These are phyloP conservation scores for Blennius ocellaris DNA, from an alignment of 2,113 vertebrate genomes.

Conservation along the genomic window DNA sequence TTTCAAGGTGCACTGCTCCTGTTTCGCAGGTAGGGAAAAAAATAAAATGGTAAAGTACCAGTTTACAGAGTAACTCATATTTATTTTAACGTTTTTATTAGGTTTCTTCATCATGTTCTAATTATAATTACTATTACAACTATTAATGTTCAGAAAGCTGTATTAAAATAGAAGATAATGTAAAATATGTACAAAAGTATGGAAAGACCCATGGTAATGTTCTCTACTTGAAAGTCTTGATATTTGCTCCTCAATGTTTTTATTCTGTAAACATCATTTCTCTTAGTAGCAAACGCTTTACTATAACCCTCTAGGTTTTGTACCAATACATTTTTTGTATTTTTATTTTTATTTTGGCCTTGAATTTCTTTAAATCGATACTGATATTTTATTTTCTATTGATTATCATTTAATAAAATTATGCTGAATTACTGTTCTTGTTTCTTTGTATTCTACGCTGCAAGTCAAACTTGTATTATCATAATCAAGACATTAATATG, in stretches of 20 bases:
- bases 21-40: constrained; percentile 63
- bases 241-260: constrained; percentile 82
- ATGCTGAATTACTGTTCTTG: constrained; percentile 66
- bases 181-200: constrained; percentile 84
- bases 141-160: constrained; percentile 82
- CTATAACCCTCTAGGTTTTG: constrained; percentile 81
- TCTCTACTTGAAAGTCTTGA: constrained; percentile 85
- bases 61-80: constrained; percentile 81
- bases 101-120: constrained; percentile 77
- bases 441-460: constrained; percentile 31
- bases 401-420: constrained; percentile 84
- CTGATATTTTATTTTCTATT: constrained; percentile 84
- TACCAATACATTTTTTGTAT: constrained; percentile 82
- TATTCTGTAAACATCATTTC: constrained; percentile 79
- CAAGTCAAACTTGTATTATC: too few relatives aligned
- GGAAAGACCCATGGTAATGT: constrained; percentile 80
- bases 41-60: constrained; percentile 66
- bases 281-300: constrained; percentile 85
- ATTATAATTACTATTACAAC: constrained; percentile 76
- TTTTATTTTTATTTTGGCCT: constrained; percentile 81
- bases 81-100: constrained; percentile 78
- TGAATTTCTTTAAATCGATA: constrained; percentile 77
- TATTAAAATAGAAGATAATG: constrained; percentile 81
- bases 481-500: too few relatives aligned
- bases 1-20: constrained; percentile 80